Base-by-base conservation (phyloP, 2,888 invertebrate genomes). In the Drosophila setosimentum region DNA sequence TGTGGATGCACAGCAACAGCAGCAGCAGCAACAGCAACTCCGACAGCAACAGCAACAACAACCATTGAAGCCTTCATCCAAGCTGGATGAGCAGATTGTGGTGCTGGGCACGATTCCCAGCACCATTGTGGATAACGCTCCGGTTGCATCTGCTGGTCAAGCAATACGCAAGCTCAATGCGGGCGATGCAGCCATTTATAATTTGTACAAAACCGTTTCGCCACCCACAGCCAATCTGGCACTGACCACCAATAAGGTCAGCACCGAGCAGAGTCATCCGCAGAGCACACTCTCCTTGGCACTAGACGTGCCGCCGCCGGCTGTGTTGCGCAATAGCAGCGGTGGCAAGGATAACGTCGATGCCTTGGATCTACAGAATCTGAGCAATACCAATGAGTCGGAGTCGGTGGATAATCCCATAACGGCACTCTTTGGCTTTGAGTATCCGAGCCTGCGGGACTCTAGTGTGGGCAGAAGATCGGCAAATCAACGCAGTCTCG, bases 331-430 rank as follows among this genome's bases (percentile, higher is more conserved):
- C 10, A 92, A 91, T 27, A 91, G 83, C 62, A 91, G 91, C 53
- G 83, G 84, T 6, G 81, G 77, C 45, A 80, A 82, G 13, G 91
- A 91, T 10, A 84, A 68, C 55, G 69, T 80, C 4, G 91, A 92
- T 68, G 89, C 89, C 1, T 48, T 90, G 10, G 92, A 93, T 61
- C 68, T 93, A 40, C 93, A 93, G 71, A 92, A 92, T 45, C 71
- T 92, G 11, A 92, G 91, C 68, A 91, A 91, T 40, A 87, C 83
- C 57, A 92, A 92, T 53, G 93, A 93, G 57, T 92, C 92, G 29
- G 93, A 93, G 58, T 88, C 92, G 0, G 92, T 88, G 18, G 92
- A 92, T 57, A 91, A 92, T 78, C 82, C 91, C 35, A 80, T 87
- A 33, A 83, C 80, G 6, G 82, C 82, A 11, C 65, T 81, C 8